These are phyloP conservation scores for Ectemnius cavifrons DNA, from an alignment of 2,888 invertebrate species.

Conservation along the genomic window DNA sequence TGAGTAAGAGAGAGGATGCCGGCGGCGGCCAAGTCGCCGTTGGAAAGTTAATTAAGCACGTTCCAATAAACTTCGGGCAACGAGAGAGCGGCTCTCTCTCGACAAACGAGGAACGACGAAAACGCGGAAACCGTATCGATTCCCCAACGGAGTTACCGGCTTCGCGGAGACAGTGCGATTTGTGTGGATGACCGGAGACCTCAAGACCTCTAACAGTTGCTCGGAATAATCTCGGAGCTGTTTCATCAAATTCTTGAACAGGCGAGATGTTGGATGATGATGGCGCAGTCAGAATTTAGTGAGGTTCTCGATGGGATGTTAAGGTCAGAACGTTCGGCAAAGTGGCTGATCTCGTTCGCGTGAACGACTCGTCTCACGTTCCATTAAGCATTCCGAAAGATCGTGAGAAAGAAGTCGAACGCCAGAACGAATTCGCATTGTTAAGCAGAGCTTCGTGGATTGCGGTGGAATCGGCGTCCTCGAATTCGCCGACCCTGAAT, in stretches of 20 bases:
- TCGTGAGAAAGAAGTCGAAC: conserved; percentile 28
- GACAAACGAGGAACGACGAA: conserved; percentile 19
- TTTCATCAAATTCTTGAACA: too few relatives aligned
- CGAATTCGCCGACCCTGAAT: conserved; percentile 48
- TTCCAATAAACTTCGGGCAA: conserved; percentile 57
- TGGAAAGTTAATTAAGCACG: conserved; percentile 62
- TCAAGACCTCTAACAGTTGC: too few relatives aligned
- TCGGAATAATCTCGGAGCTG: too few relatives aligned
- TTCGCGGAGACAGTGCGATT: too few relatives aligned
- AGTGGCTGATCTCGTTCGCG: conserved; percentile 13
- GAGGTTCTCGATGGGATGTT: too few relatives aligned
- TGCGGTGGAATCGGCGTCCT: conserved; percentile 32
- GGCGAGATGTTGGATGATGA: too few relatives aligned
- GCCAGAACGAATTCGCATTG: conserved; percentile 41
- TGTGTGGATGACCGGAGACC: too few relatives aligned
- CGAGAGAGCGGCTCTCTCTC: conserved; percentile 23
- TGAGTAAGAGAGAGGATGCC: too few relatives aligned
- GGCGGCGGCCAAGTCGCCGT: conserved; percentile 41
- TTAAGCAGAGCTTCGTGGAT: conserved; percentile 39
- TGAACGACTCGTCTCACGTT: conserved; percentile 42
- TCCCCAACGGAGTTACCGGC: background rate
- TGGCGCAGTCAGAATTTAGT: too few relatives aligned
- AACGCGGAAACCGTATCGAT: conserved; percentile 30
- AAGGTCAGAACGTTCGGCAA: too few relatives aligned
- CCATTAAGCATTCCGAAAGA: conserved; percentile 54